Evolutionary conservation across 2,888 invertebrate genomes (phyloP).

Genomic region (Calephelis perditalis): DNA sequence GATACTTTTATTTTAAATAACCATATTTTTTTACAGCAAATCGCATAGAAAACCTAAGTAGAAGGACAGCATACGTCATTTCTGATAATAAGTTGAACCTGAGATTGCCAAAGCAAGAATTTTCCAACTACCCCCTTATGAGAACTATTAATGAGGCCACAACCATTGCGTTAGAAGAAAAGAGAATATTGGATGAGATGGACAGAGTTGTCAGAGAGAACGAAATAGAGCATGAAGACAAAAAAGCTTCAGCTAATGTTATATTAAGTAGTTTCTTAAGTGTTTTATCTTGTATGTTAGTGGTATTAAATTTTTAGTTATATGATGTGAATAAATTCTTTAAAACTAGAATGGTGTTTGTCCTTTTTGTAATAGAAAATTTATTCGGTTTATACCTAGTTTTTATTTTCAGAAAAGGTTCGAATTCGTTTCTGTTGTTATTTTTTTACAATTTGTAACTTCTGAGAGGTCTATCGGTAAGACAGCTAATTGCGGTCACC

Average conservation of each 20-base stretch:
- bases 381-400: no score
- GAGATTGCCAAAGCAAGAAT: slow-evolving; percentile 47
- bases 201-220: slow-evolving; percentile 58
- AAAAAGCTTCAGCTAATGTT: slow-evolving; percentile 31
- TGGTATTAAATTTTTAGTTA: slow-evolving; percentile 16
- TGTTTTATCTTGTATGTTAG: slow-evolving; percentile 21
- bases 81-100: slow-evolving; percentile 50
- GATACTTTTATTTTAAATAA: not conserved
- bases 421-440: no score
- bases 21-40: slow-evolving; percentile 36
- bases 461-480: no score
- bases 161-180: slow-evolving; percentile 71
- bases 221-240: slow-evolving; percentile 68
- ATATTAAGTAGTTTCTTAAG: slow-evolving; percentile 21
- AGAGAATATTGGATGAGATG: slow-evolving; percentile 68
- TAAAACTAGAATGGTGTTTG: not conserved
- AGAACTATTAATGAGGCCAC: slow-evolving; percentile 84
- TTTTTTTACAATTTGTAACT: no score
- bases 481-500: no score
- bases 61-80: slow-evolving; percentile 49
- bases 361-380: no score
- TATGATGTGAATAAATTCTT: not conserved
- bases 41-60: slow-evolving; percentile 40
- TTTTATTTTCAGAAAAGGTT: no score
- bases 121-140: slow-evolving; percentile 83